Evolutionary conservation across 2,888 invertebrate genomes (phyloP), one percentile per base, ranked within the genome.

Genomic region (Apamea sordens): DNA sequence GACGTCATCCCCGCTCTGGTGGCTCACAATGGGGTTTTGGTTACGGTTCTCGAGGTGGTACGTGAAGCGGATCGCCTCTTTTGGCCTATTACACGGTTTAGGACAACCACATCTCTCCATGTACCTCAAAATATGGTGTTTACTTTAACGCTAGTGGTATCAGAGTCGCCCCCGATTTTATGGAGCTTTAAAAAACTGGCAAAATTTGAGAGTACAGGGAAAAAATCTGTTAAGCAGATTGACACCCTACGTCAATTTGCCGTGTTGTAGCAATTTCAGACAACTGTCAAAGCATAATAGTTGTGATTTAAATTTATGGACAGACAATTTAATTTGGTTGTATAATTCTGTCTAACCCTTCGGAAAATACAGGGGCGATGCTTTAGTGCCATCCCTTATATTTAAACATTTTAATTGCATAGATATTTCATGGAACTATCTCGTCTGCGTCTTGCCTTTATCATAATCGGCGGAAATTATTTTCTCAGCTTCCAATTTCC

Each of bases 21-120:
- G 75, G 50, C 5, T 71, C 36, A 85, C 85, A 77, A 84, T 87
- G 44, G 76, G 73, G 59, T 76, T 85, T 87, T 72, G 85, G 76
- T 84, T 76, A 79, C 73, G 73, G 63, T 63, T n/a, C n/a, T 73
- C 70, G 21, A 53, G 28, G 36, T 47, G 44, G 28, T 28, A 74
- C 73, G 44, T 74, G 74, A 47, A 86, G 83, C 84, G 84, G 56
- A 83, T 78, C 78, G 72, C 78, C 86, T 83, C 71, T 83, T 83
- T 77, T 36, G 24, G 83, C n/a, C 53, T 72, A 74, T 84, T 84
- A 83, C 84, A 86, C 74, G 84, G 71, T 61, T 83, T 68, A 75
- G 63, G 59, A 47, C n/a, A 77, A 73, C 50, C 72, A 32, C 47
- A 53, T 64, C 21, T 36, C 21, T 36, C 47, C 10, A 36, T 24